Evolutionary conservation across 2,113 vertebrate genomes (phyloP), one percentile per base, ranked within the genome.

Genomic region (Onychorhynchus coronatus): DNA sequence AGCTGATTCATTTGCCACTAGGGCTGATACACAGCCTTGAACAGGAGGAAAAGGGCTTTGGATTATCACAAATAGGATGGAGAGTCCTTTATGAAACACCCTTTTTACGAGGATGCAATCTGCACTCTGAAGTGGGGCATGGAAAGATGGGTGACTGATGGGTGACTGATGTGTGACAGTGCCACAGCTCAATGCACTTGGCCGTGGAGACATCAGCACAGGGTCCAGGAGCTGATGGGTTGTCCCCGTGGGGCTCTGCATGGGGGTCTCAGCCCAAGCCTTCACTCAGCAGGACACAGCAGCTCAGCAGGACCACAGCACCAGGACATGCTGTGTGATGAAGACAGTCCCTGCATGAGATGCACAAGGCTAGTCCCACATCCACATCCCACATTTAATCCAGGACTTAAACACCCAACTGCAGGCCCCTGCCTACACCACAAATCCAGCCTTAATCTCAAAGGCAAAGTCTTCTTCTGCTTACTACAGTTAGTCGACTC

Each of bases 1-100:
- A 88, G 81, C 65, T 85, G 88, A 74, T 87, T 44, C 19, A 41
- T 88, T 89, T 88, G 67, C 74, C 53, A 85, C 82, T 16, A 70
- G 46, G 67, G 33, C 55, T 90, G 82, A 88, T 88, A 61, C 10
- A 8, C 23, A 70, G 75, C 42, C 25, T 0, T 39, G 79, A 77
- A 63, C 21, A 77, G 59, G 61, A 93, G 58, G 50, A 80, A 52
- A 58, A 90, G 53, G 41, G 17, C 46, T 95, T 86, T 86, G 72
- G 46, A 44, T 88, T 75, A 21, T 56, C 8, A 3, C 70, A 65
- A 47, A 85, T 25, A 61, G 53, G 58, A 55, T 90, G 74, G 58
- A 85, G 41, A 63, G 27, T 55, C 25, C 41, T 79, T 83, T 59
- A 72, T 2, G 4, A 33, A 76, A 50, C 16, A 76, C 19, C 12